phyloP scores from a whole-genome alignment of 2,888 invertebrate genomes.

The Geophilus truncorum region DNA sequence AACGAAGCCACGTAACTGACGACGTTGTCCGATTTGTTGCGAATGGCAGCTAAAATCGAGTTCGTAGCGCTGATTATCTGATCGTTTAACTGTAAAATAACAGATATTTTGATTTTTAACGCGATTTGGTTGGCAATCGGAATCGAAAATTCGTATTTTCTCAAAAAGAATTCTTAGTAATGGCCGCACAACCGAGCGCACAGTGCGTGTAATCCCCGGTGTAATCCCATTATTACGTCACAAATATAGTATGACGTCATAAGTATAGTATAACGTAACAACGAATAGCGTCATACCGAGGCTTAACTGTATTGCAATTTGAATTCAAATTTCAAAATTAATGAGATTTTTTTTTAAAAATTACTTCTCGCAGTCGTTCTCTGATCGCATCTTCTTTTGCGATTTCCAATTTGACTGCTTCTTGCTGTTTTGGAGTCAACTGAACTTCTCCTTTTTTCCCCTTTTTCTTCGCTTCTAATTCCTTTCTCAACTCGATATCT shows the following conservation, averaged over 20 bases:
- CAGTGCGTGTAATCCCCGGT: too few relatives aligned
- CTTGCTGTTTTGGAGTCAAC: constrained; percentile 83
- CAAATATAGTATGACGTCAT: too few relatives aligned
- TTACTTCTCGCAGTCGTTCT: constrained; percentile 60
- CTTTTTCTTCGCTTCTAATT: constrained; percentile 79
- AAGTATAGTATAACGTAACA: too few relatives aligned
- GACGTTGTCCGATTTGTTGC: constrained; percentile 54
- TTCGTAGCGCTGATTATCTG: constrained; percentile 44
- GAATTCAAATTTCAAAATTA: too few relatives aligned
- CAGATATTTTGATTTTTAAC: constrained; percentile 28
- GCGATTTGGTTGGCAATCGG: too few relatives aligned
- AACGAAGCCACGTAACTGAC: constrained; percentile 57
- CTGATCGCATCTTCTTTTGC: constrained; percentile 77
- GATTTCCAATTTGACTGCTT: constrained; percentile 77
- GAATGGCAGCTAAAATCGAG: constrained; percentile 45
- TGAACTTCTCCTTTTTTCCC: constrained; percentile 58
- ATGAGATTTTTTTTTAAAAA: constrained; percentile 37
- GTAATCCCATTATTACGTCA: too few relatives aligned
- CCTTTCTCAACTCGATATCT: constrained; percentile 84
- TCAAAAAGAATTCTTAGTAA: too few relatives aligned
- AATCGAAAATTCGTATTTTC: too few relatives aligned
- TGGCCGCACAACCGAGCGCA: too few relatives aligned
- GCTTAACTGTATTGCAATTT: too few relatives aligned
- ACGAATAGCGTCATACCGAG: too few relatives aligned
- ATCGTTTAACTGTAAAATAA: constrained; percentile 43